A percentile compares a stretch with the other conserved stretches of the same genome.
Evolutionary conservation across 2,888 invertebrate genomes (phyloP).

Genomic region (Ennomos quercinarius): DNA sequence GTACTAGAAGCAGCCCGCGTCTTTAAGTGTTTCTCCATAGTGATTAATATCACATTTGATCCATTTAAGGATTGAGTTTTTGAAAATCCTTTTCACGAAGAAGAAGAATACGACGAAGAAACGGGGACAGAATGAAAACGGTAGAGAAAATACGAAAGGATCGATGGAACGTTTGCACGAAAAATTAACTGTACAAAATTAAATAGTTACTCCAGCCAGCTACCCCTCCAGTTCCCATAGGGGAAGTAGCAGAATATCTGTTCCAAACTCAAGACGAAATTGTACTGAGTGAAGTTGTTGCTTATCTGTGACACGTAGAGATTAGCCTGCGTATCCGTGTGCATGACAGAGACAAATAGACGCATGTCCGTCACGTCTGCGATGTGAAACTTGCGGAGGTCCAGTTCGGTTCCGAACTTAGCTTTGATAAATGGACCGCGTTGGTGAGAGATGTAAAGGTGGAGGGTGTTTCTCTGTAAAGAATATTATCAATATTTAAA

Average conservation of each 20-base stretch:
- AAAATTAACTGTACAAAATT: conserved; percentile 68
- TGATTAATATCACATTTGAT: too few species aligned
- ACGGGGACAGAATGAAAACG: too few species aligned
- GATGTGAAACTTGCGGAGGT: conserved; percentile 90
- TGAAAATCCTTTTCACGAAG: too few species aligned
- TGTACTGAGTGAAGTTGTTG: conserved; percentile 86
- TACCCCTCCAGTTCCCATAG: conserved; percentile 91
- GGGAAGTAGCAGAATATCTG: conserved; percentile 94
- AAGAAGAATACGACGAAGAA: too few species aligned
- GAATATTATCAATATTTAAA: neutral
- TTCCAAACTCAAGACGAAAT: conserved; percentile 92
- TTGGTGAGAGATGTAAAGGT: conserved; percentile 92
- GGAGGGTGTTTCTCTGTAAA: conserved; percentile 80
- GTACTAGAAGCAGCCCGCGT: too few species aligned
- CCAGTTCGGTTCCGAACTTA: conserved; percentile 89
- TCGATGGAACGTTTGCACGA: neutral
- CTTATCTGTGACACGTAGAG: conserved; percentile 92
- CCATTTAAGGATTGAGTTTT: too few species aligned
- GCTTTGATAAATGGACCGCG: conserved; percentile 89
- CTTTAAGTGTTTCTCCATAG: too few species aligned
- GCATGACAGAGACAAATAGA: conserved; percentile 93
- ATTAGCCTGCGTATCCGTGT: conserved; percentile 89
- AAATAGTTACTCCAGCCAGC: conserved; percentile 89
- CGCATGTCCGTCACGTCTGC: conserved; percentile 93
- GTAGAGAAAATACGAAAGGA: neutral